phyloP scores from a whole-genome alignment of 2,797 vertebrate genomes.

The Chiloscyllium punctatum region DNA sequence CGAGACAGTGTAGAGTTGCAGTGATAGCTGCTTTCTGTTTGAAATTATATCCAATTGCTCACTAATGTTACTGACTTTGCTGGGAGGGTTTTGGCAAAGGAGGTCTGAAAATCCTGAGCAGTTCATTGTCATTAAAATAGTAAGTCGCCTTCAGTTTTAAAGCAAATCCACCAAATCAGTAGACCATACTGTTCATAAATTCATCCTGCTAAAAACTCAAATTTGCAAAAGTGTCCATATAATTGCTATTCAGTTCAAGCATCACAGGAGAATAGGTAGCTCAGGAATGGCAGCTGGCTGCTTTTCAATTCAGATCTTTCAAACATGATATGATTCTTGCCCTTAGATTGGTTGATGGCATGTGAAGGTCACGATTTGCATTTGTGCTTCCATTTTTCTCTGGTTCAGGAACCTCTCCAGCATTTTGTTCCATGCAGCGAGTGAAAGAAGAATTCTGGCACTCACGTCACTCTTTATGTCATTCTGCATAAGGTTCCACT shows the following conservation, averaged over 20 bases:
- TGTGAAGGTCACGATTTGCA: background rate
- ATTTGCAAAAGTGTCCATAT: background rate
- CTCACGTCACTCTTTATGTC: background rate
- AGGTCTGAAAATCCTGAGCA: background rate
- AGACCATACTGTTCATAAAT: background rate
- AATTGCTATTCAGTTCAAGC: background rate
- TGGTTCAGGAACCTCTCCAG: no score
- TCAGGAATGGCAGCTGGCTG: background rate
- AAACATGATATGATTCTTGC: background rate
- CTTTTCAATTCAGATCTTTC: background rate
- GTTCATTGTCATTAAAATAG: background rate
- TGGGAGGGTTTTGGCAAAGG: background rate
- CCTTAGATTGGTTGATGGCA: background rate
- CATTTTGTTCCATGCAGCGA: background rate
- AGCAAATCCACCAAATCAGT: background rate
- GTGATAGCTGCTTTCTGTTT: background rate
- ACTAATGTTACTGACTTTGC: background rate
- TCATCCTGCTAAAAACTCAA: background rate
- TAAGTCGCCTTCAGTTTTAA: background rate
- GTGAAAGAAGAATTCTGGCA: background rate
- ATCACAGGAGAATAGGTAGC: background rate
- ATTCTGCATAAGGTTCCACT: background rate
- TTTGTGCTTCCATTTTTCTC: background rate
- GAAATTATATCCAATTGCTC: background rate
- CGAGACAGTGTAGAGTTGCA: background rate